Evolutionary conservation across 1,140 invertebrate species (phyloP).

Genomic region (Archivesica marissinica): DNA sequence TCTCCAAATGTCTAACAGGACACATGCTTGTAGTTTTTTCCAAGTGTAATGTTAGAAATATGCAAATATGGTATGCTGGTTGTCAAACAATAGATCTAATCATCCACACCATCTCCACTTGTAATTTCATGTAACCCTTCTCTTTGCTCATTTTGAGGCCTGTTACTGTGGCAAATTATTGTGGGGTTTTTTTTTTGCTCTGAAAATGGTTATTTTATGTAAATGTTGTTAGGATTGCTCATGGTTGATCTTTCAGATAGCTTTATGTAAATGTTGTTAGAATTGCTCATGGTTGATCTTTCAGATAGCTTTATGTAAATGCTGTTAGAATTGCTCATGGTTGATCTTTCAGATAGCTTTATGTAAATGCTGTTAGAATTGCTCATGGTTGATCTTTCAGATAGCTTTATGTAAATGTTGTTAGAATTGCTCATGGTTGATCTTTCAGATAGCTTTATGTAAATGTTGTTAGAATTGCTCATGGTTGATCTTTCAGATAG

Average conservation of each 20-base stretch:
- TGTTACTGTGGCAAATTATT: slow-evolving; percentile 5
- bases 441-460: slow-evolving; percentile 19
- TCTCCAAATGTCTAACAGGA: neutral
- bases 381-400: neutral
- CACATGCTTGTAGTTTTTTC: neutral
- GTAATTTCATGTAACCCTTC: slow-evolving; percentile 17
- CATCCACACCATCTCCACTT: neutral
- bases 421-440: neutral
- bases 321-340: neutral
- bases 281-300: neutral
- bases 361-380: slow-evolving; percentile 25
- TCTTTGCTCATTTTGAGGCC: neutral
- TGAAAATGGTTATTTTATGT: slow-evolving; percentile 33
- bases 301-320: slow-evolving; percentile 29
- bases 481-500: neutral
- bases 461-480: slow-evolving; percentile 5
- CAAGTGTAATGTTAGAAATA: neutral
- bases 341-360: slow-evolving; percentile 5
- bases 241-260: neutral
- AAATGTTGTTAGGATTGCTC: slow-evolving; percentile 1
- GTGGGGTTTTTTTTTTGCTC: neutral
- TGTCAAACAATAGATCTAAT: slow-evolving; percentile 21
- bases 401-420: slow-evolving; percentile 25
- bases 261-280: slow-evolving; percentile 29
- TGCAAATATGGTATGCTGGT: slow-evolving; percentile 10